Evolutionary conservation across 2,797 vertebrate genomes (phyloP).

Genomic region (Ctenosaura bakeri): DNA sequence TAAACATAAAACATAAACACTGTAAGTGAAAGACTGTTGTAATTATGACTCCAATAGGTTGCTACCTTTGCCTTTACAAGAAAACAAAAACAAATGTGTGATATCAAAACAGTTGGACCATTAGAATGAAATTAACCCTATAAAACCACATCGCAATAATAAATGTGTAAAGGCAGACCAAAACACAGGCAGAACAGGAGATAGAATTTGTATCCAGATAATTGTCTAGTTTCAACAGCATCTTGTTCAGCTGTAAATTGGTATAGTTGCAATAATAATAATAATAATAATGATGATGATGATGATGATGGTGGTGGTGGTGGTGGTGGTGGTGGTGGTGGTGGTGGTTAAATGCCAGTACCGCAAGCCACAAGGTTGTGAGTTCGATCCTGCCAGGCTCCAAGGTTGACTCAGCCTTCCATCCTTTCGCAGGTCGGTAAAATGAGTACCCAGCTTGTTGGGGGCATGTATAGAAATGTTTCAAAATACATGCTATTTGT

Average conservation of each 20-base stretch:
- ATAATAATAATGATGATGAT: too few relatives aligned
- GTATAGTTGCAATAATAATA: background rate
- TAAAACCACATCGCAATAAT: background rate
- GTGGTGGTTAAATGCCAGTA: too few relatives aligned
- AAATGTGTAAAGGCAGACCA: background rate
- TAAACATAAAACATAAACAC: background rate
- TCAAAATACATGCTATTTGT: too few relatives aligned
- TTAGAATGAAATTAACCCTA: background rate
- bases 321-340: too few relatives aligned
- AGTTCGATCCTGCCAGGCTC: too few relatives aligned
- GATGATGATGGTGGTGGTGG: too few relatives aligned
- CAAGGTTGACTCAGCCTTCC: too few relatives aligned
- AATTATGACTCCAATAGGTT: background rate
- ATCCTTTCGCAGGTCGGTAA: too few relatives aligned
- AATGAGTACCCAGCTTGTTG: too few relatives aligned
- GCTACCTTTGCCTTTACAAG: background rate
- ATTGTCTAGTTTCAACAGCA: background rate
- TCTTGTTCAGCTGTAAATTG: background rate
- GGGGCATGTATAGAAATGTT: too few relatives aligned
- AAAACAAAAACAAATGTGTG: background rate
- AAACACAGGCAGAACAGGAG: background rate
- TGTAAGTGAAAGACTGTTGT: background rate
- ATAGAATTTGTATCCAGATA: background rate
- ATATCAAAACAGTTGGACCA: background rate
- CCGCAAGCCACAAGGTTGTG: too few relatives aligned